phyloP scores from a whole-genome alignment of 92 coral and sea anemone species.

The Phenganax stokvisi region DNA sequence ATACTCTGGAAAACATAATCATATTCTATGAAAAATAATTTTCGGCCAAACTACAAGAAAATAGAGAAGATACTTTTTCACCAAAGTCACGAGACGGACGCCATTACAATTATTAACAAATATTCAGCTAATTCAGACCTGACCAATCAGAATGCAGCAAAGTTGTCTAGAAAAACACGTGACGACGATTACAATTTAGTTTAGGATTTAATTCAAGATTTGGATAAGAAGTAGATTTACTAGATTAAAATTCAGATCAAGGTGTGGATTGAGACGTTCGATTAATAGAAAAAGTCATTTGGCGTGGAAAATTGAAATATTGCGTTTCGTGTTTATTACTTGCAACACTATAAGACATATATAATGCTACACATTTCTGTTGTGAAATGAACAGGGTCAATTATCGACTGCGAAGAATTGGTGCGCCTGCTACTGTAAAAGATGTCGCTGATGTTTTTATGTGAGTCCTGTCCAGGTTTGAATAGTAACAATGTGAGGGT shows the following conservation, averaged over 20 bases:
- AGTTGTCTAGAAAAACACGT: too few species aligned
- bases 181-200: too few species aligned
- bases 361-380: too few species aligned
- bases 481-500: neutral
- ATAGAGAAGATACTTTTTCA: neutral
- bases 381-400: neutral
- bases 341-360: too few species aligned
- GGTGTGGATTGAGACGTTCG: too few species aligned
- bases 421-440: conserved; percentile 53
- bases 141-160: too few species aligned
- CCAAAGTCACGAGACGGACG: too few species aligned
- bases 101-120: too few species aligned
- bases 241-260: too few species aligned
- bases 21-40: neutral
- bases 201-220: too few species aligned
- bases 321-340: neutral
- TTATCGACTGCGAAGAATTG: conserved; percentile 59
- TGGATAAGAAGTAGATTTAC: too few species aligned
- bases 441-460: conserved; percentile 61
- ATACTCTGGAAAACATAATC: neutral
- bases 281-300: neutral
- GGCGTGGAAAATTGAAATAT: neutral
- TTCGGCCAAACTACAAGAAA: neutral
- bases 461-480: conserved; percentile 40
- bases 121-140: too few species aligned